Evolutionary conservation across 2,888 invertebrate genomes (phyloP), one percentile per base, ranked within the genome.

Genomic region (Agrotis clavis): DNA sequence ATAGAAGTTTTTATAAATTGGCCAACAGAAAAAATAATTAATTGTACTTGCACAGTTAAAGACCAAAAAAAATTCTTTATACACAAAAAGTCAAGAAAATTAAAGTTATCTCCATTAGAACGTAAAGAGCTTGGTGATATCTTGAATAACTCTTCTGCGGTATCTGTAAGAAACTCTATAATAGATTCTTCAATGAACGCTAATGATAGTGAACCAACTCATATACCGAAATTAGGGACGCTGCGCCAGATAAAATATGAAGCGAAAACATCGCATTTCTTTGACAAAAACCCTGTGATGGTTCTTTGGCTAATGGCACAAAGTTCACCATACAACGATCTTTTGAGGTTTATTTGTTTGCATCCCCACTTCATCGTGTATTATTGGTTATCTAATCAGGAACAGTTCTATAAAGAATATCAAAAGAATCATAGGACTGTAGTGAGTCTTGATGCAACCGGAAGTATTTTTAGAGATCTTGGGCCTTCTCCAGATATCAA

Each of bases 21-120:
- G 53, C 53, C 21, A 53, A 53, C 53, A 19, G 53, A 13, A 13
- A 53, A 53, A 21, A 21, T 53, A 4, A 47, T 47, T 47, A 19
- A 53, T 53, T 53, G 53, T 53, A 53, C 18, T 53, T 51, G 51
- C 19, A 51, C 51, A 19, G n/a, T 51, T 51, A 51, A 51, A 51
- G 11, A 51, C 11, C 19, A 51, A 9, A 51, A 19, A 11, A 19
- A 1, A 19, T 7, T 11, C 19, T 51, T 51, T 11, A 11, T 51
- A 51, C 51, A 51, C 19, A 51, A 51, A 51, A 51, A 51, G 4
- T 19, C 13, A 19, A 51, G 51, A 19, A 25, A 25, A 25, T 25
- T 25, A 25, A 25, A 25, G 25, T 25, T 25, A 25, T 25, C 25
- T 25, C 25, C 51, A 21, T n/a, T 51, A 19, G 7, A 51, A 19